These are phyloP conservation scores for Silurus asotus DNA, from an alignment of 2,113 vertebrate species.

Conservation along the genomic window DNA sequence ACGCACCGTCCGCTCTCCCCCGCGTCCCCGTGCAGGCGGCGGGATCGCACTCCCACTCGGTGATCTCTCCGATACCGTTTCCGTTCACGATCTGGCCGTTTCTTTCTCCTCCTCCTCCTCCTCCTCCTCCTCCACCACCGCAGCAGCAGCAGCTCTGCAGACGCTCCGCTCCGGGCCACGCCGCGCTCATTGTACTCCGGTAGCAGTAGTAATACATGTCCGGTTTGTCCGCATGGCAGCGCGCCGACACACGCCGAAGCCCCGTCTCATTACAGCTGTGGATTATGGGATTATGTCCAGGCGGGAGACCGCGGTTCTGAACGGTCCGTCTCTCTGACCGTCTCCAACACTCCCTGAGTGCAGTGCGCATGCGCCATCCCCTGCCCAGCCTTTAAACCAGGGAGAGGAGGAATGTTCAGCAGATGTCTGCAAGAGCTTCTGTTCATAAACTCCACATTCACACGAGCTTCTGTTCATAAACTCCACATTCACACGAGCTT, in stretches of 20 bases:
- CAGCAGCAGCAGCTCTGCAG: constrained; percentile 55
- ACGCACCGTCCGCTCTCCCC: constrained; percentile 26
- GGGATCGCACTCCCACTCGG: constrained; percentile 48
- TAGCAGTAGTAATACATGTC: constrained; percentile 59
- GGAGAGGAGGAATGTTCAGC: constrained; percentile 7
- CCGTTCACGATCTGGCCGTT: constrained; percentile 30
- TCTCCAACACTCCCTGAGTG: constrained; percentile 46
- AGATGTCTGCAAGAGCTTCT: neutral
- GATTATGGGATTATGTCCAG: constrained; percentile 15
- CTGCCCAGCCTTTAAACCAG: constrained; percentile 42
- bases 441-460: neutral
- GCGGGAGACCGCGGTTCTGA: constrained; percentile 23
- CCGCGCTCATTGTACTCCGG: constrained; percentile 58
- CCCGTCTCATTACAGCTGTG: constrained; percentile 27
- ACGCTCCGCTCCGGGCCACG: constrained; percentile 50
- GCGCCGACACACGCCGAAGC: constrained; percentile 14
- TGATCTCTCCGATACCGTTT: constrained; percentile 36
- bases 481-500: no score
- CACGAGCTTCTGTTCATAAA: no score
- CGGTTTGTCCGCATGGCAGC: constrained; percentile 54
- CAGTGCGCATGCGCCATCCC: constrained; percentile 54
- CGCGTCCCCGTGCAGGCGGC: constrained; percentile 37
- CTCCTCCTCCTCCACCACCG: constrained; percentile 48
- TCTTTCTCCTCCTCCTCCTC: constrained; percentile 50
- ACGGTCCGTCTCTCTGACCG: constrained; percentile 44